Conservation (phyloP, 1,140 invertebrate genomes). For the Tetramorium alpestre region DNA sequence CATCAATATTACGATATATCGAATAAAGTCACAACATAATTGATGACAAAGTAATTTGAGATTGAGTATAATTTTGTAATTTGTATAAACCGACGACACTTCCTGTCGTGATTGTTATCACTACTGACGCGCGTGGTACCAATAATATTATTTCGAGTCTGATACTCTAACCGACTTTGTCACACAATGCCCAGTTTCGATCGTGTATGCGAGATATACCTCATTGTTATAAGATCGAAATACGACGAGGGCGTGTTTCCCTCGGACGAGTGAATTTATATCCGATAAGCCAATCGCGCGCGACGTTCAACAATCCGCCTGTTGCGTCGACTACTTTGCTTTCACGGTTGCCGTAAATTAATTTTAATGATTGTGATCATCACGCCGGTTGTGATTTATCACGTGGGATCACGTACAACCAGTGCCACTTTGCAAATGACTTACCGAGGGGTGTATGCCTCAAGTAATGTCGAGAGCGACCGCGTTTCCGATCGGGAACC, state of each 20-base stretch:
- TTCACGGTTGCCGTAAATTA: slow-evolving; percentile 44
- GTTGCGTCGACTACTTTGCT: slow-evolving; percentile 39
- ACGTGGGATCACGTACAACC: not conserved
- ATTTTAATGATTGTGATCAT: slow-evolving; percentile 29
- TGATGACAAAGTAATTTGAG: not conserved
- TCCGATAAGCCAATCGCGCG: slow-evolving; percentile 19
- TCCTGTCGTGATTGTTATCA: slow-evolving; percentile 56
- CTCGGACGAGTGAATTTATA: slow-evolving; percentile 16
- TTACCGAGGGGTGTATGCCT: not conserved
- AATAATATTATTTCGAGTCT: slow-evolving; percentile 54
- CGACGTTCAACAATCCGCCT: slow-evolving; percentile 21
- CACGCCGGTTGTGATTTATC: slow-evolving; percentile 35
- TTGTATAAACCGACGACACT: not conserved
- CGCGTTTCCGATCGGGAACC: not conserved
- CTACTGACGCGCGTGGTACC: not conserved
- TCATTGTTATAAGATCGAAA: slow-evolving; percentile 25
- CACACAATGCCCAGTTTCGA: slow-evolving; percentile 18
- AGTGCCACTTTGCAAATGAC: not conserved
- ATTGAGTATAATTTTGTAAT: not conserved
- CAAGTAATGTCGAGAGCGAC: not conserved
- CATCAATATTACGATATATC: not conserved
- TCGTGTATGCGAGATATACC: slow-evolving; percentile 30
- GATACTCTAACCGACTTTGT: slow-evolving; percentile 38
- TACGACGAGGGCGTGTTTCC: not conserved
- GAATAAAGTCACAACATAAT: not conserved